phyloP scores from a whole-genome alignment of 2,113 vertebrate species.

The Megatriorchis doriae region DNA sequence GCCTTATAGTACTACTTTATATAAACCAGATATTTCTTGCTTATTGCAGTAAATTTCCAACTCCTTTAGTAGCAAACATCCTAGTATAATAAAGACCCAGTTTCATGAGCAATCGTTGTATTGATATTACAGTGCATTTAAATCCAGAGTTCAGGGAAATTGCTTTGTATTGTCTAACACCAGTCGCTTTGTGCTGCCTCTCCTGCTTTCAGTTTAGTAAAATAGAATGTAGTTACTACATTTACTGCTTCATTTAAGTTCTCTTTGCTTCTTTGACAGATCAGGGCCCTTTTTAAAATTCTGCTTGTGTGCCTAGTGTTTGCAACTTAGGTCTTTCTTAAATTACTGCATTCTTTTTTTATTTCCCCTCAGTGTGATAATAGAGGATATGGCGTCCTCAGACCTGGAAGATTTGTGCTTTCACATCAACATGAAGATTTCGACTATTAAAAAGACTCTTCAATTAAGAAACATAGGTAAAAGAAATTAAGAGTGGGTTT shows the following conservation, averaged over 20 bases:
- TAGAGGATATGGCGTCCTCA: background rate
- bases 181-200: background rate
- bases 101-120: accelerated
- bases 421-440: conserved; percentile 69
- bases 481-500: background rate
- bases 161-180: background rate
- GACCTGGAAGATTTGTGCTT: conserved; percentile 55
- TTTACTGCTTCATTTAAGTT: background rate
- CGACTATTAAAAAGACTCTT: conserved; percentile 63
- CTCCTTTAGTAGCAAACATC: background rate
- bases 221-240: background rate
- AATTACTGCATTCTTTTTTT: background rate
- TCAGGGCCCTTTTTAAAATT: background rate
- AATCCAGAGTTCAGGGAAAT: background rate
- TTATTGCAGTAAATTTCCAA: background rate
- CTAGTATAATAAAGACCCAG: accelerated
- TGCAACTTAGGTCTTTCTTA: too few species aligned
- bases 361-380: too few species aligned
- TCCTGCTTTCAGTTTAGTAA: background rate
- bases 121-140: background rate
- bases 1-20: background rate
- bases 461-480: conserved; percentile 72
- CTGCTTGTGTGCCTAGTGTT: background rate
- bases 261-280: background rate
- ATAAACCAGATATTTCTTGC: background rate